Evolutionary conservation across 2,888 invertebrate genomes (phyloP).

Genomic region (Frankliniella fusca): DNA sequence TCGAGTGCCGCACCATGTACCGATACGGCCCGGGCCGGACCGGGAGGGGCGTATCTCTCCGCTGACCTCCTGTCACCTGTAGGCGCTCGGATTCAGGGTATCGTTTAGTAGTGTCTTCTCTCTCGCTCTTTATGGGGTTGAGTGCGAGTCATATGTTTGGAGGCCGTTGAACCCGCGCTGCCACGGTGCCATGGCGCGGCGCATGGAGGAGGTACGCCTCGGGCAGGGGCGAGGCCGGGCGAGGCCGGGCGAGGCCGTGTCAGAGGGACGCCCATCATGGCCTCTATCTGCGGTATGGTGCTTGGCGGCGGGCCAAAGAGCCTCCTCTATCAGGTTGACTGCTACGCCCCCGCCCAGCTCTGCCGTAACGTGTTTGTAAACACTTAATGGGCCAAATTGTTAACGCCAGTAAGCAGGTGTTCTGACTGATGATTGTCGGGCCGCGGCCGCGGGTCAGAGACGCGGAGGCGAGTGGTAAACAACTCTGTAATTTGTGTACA

Average conservation of each 20-base stretch:
- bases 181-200: not conserved
- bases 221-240: not conserved
- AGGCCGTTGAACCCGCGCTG: not conserved
- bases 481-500: too few relatives aligned
- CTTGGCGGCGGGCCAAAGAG: conserved; percentile 16
- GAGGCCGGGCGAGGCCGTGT: not conserved
- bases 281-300: too few relatives aligned
- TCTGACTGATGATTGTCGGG: not conserved
- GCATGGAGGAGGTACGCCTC: not conserved
- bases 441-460: not conserved
- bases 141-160: too few relatives aligned
- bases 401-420: not conserved
- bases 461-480: not conserved
- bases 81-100: too few relatives aligned
- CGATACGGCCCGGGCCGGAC: too few relatives aligned
- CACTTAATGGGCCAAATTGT: not conserved
- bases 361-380: not conserved
- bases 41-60: not conserved
- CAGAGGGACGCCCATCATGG: not conserved
- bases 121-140: too few relatives aligned
- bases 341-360: not conserved
- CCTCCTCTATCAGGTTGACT: not conserved
- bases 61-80: too few relatives aligned
- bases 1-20: conserved; percentile 30
- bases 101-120: too few relatives aligned